Conservation (phyloP, 2,888 invertebrate genomes). For the Rotaria sp. region DNA sequence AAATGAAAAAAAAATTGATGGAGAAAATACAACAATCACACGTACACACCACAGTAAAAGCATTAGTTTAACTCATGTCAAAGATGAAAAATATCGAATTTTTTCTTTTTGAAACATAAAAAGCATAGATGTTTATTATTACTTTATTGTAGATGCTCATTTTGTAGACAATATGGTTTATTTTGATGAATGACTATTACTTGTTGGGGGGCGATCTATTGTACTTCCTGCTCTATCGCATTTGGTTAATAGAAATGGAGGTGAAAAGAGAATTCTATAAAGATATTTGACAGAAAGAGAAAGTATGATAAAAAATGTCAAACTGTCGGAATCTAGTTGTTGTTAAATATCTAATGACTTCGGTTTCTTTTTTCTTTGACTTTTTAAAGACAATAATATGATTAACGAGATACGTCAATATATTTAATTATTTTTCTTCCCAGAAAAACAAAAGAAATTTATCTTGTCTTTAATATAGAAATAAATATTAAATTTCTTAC, state of each 20-base stretch:
- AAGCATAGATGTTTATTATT: neutral
- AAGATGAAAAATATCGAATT: too few relatives aligned
- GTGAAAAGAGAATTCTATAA: neutral
- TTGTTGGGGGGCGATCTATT: neutral
- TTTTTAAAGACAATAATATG: neutral
- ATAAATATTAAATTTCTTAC: too few relatives aligned
- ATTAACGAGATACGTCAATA: neutral
- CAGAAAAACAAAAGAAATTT: too few relatives aligned
- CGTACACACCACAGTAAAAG: too few relatives aligned
- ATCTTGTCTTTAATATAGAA: too few relatives aligned
- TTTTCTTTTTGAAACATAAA: too few relatives aligned
- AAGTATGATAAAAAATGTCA: neutral
- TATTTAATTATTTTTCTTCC: neutral
- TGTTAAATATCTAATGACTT: neutral
- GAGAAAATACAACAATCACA: too few relatives aligned
- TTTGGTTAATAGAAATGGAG: neutral
- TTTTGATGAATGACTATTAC: neutral
- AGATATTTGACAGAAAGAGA: neutral
- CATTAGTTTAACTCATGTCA: too few relatives aligned
- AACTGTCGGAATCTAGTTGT: neutral
- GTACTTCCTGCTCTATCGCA: neutral
- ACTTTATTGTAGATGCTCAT: neutral
- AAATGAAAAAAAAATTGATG: too few relatives aligned
- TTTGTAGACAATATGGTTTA: neutral
- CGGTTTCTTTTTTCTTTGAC: neutral